Evolutionary conservation across 2,113 vertebrate genomes (phyloP).

Genomic region (Apteryx mantelli): DNA sequence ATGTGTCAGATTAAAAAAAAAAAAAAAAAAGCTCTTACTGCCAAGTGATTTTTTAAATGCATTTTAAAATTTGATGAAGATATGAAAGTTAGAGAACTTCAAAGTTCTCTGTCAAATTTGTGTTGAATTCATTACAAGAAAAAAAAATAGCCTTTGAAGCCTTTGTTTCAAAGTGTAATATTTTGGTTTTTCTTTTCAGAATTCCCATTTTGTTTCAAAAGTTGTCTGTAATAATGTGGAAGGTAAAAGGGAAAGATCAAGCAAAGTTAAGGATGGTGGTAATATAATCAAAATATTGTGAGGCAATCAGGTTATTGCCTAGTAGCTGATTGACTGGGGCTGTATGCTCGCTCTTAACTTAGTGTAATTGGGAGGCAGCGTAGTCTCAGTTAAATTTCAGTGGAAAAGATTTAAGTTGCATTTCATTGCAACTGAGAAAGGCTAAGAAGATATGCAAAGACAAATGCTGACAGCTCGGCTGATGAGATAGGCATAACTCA

Average conservation of each 20-base stretch:
- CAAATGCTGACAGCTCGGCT: not conserved
- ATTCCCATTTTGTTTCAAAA: not conserved
- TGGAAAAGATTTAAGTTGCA: not conserved
- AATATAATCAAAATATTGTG: not conserved
- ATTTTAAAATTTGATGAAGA: not conserved
- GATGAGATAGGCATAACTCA: not conserved
- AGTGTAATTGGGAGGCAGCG: not conserved
- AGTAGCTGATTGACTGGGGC: not conserved
- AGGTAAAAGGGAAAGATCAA: not conserved
- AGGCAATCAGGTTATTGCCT: not conserved
- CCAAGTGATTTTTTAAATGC: not conserved
- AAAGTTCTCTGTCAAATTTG: not conserved
- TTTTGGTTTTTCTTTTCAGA: not conserved
- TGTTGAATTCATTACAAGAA: not conserved
- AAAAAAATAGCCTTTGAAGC: not conserved
- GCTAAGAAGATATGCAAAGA: not conserved
- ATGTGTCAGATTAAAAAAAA: not conserved
- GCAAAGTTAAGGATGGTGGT: accelerated
- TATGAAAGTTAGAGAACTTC: not conserved
- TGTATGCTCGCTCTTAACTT: not conserved
- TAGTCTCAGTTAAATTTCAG: not conserved
- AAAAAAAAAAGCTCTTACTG: not conserved
- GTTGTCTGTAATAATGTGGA: not conserved
- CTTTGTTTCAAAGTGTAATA: not conserved
- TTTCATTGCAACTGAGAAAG: not conserved